A percentile compares a stretch with the other conserved stretches of the same genome.
Evolutionary conservation across 2,113 vertebrate species (phyloP).

Genomic region (Vulpes lagopus): DNA sequence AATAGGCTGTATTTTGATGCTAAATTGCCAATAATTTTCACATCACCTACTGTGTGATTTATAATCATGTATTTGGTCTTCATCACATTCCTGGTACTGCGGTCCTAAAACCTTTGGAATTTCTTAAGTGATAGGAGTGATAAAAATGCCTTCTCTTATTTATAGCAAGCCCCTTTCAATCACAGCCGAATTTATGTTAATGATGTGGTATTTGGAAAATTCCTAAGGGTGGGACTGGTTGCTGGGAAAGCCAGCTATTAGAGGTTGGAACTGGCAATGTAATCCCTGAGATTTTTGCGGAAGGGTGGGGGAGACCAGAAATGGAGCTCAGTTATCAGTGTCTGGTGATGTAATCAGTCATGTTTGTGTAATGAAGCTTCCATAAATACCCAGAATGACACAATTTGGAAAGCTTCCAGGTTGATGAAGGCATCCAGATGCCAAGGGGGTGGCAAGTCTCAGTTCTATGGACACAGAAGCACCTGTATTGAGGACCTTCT

Average conservation of each 20-base stretch:
- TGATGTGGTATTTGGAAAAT: neutral
- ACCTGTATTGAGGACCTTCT: neutral
- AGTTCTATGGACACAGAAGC: neutral
- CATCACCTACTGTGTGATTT: neutral
- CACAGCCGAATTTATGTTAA: neutral
- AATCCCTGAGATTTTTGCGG: neutral
- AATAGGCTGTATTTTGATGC: neutral
- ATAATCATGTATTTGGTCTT: neutral
- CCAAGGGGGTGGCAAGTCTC: neutral
- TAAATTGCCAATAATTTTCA: slow-evolving; percentile 4
- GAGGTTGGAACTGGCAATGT: neutral
- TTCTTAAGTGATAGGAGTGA: neutral
- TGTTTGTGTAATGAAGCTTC: neutral
- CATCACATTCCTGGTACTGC: neutral
- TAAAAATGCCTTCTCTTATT: neutral
- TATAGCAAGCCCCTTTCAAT: neutral
- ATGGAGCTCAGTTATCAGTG: neutral
- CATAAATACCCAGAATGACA: neutral
- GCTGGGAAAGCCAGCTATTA: neutral
- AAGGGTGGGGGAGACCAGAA: neutral
- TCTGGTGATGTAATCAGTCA: neutral
- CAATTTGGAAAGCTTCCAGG: neutral
- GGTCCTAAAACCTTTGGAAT: neutral
- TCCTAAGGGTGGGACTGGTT: neutral
- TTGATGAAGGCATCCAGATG: neutral